These are phyloP conservation scores for Sarcophaga caerulescens DNA, from an alignment of 2,888 invertebrate species.

Conservation along the genomic window DNA sequence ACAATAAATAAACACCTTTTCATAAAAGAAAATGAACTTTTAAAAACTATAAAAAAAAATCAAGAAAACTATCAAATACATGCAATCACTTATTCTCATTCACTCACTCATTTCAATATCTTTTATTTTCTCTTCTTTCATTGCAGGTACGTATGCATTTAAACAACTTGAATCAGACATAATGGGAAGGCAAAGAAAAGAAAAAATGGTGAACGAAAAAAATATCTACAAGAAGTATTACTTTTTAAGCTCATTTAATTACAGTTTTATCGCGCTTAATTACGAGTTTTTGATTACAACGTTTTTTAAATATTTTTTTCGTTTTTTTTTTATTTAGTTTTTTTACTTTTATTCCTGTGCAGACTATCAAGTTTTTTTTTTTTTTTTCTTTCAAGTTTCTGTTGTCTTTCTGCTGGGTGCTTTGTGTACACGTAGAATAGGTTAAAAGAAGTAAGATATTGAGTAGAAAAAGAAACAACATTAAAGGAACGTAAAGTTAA, in stretches of 20 bases:
- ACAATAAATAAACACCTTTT: slow-evolving; percentile 63
- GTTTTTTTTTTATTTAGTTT: no score
- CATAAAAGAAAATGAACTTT: slow-evolving; percentile 57
- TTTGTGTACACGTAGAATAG: neutral
- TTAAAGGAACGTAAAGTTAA: slow-evolving; percentile 41
- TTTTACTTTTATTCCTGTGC: neutral
- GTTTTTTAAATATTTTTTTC: slow-evolving; percentile 44
- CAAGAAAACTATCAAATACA: slow-evolving; percentile 38
- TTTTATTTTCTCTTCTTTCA: slow-evolving; percentile 46
- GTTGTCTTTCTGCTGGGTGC: neutral
- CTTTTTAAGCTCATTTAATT: slow-evolving; percentile 68
- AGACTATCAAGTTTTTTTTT: slow-evolving; percentile 47
- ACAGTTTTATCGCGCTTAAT: slow-evolving; percentile 69
- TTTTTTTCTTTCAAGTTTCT: slow-evolving; percentile 27
- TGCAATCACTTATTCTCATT: slow-evolving; percentile 37
- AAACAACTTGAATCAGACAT: neutral
- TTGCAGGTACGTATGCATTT: slow-evolving; percentile 51
- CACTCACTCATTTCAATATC: no score
- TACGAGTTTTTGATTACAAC: slow-evolving; percentile 68
- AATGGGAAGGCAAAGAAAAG: neutral
- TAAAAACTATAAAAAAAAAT: slow-evolving; percentile 53
- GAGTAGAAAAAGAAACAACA: neutral
- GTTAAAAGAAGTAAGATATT: neutral
- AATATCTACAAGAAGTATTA: slow-evolving; percentile 62
- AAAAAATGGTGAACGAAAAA: neutral